Evolutionary conservation across 2,888 invertebrate species (phyloP), one percentile per base, ranked within the genome.

Genomic region (Slavum lentiscoides): DNA sequence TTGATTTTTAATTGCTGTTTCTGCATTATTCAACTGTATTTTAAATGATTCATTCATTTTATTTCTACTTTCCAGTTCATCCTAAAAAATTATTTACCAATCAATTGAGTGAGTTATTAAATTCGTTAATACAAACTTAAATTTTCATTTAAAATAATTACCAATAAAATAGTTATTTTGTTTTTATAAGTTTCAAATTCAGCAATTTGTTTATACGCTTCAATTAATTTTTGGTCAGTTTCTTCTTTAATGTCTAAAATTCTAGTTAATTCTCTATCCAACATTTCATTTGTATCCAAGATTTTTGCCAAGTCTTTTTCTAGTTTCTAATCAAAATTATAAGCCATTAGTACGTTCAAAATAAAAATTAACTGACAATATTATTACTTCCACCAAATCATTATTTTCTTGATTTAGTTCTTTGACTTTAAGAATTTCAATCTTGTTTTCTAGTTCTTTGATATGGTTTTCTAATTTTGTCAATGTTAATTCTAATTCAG

Each of bases 201-300:
- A 17, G 49, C 4, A 62, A 77, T 77, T 62, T 53, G 11, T 39
- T 62, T 69, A 30, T 62, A 70, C 0, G 80, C 80, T 43, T 80
- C 80, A 23, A 39, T 58, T 43, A 80, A 72, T 43, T 72, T 62
- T 80, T 72, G 53, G 11, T 80, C 80, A 21, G 70, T 80, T 72
- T 80, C 70, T 80, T 80, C 80, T 72, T 80, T 80, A 15, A 80
- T 72, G 23, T 80, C 72, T 64, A 80, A 72, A 55, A 80, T 72
- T 72, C 80, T 72, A 21, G 9, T 66, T n/a, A 77, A 77, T 9
- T 77, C 77, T 62, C 39, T 69, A 39, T 77, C 69, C 70, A 77
- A 77, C 21, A 70, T 53, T 69, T 70, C 69, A 77, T 77, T 77
- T 62, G 77, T 77, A 77, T 70, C 37, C 17, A 77, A 70, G 37